Evolutionary conservation across 2,113 vertebrate species (phyloP).

Genomic region (Siphamia tubifer): DNA sequence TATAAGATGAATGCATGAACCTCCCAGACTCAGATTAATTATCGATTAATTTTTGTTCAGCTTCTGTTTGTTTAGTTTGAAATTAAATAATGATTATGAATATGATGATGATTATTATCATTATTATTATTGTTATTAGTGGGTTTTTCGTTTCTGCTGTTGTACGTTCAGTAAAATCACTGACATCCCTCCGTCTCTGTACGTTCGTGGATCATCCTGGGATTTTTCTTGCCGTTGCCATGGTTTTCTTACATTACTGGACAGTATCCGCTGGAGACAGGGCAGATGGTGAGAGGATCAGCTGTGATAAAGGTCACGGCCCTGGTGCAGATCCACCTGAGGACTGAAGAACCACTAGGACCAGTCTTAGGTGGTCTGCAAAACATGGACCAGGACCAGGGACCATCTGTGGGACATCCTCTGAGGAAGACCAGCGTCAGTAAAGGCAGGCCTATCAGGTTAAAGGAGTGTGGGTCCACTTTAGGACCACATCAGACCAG

Average conservation of each 20-base stretch:
- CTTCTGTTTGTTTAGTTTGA: too few relatives aligned
- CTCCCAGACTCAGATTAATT: too few relatives aligned
- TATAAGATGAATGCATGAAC: too few relatives aligned
- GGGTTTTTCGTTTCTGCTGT: too few relatives aligned
- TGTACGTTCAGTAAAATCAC: not conserved
- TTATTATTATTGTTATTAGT: too few relatives aligned
- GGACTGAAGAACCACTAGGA: not conserved
- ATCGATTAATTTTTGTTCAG: too few relatives aligned
- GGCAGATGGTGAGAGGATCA: slow-evolving; percentile 43
- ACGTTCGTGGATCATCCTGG: not conserved
- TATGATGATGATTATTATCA: too few relatives aligned
- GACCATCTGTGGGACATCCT: not conserved
- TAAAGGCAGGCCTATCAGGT: too few relatives aligned
- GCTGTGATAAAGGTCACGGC: slow-evolving; percentile 35
- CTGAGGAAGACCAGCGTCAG: too few relatives aligned
- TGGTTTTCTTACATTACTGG: slow-evolving; percentile 18
- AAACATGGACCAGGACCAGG: not conserved
- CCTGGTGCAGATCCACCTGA: slow-evolving; percentile 8
- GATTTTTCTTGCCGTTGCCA: slow-evolving; percentile 32
- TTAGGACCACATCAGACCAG: too few relatives aligned
- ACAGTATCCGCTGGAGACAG: slow-evolving; percentile 9
- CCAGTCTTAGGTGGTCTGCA: not conserved
- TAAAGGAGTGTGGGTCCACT: too few relatives aligned
- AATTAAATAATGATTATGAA: too few relatives aligned
- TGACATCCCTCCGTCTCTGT: not conserved